Evolutionary conservation across 2,888 invertebrate genomes (phyloP).

Genomic region (Meandrusa payeni): DNA sequence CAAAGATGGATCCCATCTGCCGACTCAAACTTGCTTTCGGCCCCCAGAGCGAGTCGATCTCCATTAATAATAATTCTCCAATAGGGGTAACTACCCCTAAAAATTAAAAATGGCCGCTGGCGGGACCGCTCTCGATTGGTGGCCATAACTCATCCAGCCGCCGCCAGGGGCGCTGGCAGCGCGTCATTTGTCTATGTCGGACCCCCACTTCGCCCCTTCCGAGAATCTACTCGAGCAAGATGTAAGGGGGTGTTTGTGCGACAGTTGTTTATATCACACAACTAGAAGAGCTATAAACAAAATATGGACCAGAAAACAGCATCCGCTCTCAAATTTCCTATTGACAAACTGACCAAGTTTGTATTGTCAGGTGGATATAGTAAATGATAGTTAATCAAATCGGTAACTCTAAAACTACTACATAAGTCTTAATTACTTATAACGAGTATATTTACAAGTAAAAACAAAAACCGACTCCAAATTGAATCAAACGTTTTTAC

Average conservation of each 20-base stretch:
- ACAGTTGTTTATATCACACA: conserved; percentile 30
- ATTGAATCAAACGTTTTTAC: no score
- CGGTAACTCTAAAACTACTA: no score
- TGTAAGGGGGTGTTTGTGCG: conserved; percentile 39
- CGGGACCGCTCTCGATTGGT: conserved; percentile 74
- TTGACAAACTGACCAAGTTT: conserved; percentile 3
- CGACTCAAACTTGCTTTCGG: conserved; percentile 13
- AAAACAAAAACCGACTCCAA: no score
- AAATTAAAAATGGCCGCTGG: conserved; percentile 78
- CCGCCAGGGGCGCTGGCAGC: conserved; percentile 61
- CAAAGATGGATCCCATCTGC: conserved; percentile 6
- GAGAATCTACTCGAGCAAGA: conserved; percentile 67
- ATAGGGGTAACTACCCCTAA: conserved; percentile 70
- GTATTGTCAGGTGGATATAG: conserved; percentile 10
- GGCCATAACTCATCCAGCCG: conserved; percentile 72
- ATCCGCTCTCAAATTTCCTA: conserved; percentile 1
- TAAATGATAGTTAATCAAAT: no score
- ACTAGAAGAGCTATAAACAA: conserved; percentile 15
- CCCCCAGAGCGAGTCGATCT: conserved; percentile 33
- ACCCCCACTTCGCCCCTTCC: conserved; percentile 50
- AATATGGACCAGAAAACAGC: conserved; percentile 9
- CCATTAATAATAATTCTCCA: conserved; percentile 56
- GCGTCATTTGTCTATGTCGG: conserved; percentile 74
- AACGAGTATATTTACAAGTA: no score
- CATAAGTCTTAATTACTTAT: no score